Conservation (phyloP, 2,888 invertebrate genomes). For the Ophion ellenae region DNA sequence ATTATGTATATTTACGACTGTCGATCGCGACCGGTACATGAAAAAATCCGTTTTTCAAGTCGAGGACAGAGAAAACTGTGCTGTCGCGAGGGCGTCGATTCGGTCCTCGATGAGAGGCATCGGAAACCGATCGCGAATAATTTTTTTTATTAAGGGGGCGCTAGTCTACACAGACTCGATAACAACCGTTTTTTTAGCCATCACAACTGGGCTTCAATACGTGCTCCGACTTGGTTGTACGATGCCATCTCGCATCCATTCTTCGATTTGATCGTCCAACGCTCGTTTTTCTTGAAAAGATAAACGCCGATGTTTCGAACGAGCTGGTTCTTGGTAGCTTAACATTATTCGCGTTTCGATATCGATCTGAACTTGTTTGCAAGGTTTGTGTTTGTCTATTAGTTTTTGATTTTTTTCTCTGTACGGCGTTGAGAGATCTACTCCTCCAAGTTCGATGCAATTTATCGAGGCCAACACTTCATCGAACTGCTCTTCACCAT, state of each 20-base stretch:
- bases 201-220: slow-evolving; percentile 66
- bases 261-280: slow-evolving; percentile 66
- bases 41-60: slow-evolving; percentile 70
- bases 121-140: slow-evolving; percentile 67
- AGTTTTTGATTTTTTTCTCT: slow-evolving; percentile 38
- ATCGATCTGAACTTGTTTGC: slow-evolving; percentile 41
- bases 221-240: slow-evolving; percentile 62
- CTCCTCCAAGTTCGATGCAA: slow-evolving; percentile 8
- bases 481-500: not conserved
- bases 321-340: slow-evolving; percentile 62
- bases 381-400: slow-evolving; percentile 51
- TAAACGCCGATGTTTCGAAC: slow-evolving; percentile 37
- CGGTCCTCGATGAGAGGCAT: slow-evolving; percentile 69
- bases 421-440: not conserved
- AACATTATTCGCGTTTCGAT: slow-evolving; percentile 64
- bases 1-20: slow-evolving; percentile 68
- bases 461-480: not conserved
- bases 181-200: slow-evolving; percentile 63
- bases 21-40: slow-evolving; percentile 67
- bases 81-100: slow-evolving; percentile 63
- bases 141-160: slow-evolving; percentile 65
- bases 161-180: slow-evolving; percentile 70
- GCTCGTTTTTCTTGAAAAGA: slow-evolving; percentile 60
- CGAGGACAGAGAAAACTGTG: slow-evolving; percentile 27
- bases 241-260: slow-evolving; percentile 68